A percentile compares a stretch with the other conserved stretches of the same genome.
These are phyloP conservation scores for Phorcus lineatus DNA, from an alignment of 2,888 invertebrate genomes.

Conservation along the genomic window DNA sequence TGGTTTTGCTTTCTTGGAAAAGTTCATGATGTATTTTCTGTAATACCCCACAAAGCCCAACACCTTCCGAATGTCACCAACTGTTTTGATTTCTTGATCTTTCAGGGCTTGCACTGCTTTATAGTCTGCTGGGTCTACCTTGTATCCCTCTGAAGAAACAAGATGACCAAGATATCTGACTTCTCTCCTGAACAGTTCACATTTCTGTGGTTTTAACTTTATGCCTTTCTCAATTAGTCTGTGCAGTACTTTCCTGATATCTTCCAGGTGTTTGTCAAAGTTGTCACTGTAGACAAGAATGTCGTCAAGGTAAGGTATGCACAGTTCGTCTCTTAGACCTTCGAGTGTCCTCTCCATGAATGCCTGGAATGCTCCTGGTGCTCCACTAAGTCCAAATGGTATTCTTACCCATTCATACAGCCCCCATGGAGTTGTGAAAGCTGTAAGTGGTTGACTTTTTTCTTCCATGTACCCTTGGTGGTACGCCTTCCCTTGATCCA, in stretches of 20 bases:
- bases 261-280: neutral
- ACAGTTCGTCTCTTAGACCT: constrained; percentile 19
- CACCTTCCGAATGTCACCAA: constrained; percentile 5
- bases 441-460: constrained; percentile 30
- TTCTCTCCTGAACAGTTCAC: neutral
- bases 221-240: neutral
- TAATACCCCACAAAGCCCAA: constrained; percentile 21
- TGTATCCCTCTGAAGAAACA: constrained; percentile 9
- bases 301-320: constrained; percentile 15
- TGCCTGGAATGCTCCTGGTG: constrained; percentile 24
- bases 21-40: neutral
- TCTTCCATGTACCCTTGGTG: constrained; percentile 36
- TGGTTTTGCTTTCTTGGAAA: neutral
- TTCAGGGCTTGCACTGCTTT: neutral
- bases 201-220: neutral
- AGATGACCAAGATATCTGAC: neutral
- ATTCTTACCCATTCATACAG: constrained; percentile 37
- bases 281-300: neutral
- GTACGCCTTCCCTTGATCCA: constrained; percentile 38
- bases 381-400: constrained; percentile 38
- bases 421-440: constrained; percentile 37
- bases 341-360: constrained; percentile 36
- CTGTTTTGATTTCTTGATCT: neutral
- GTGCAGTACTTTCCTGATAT: neutral
- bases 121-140: neutral